A percentile compares a stretch with the other conserved stretches of the same genome.
Evolutionary conservation across 2,113 vertebrate species (phyloP).

Genomic region (Corythoichthys haematopterus): DNA sequence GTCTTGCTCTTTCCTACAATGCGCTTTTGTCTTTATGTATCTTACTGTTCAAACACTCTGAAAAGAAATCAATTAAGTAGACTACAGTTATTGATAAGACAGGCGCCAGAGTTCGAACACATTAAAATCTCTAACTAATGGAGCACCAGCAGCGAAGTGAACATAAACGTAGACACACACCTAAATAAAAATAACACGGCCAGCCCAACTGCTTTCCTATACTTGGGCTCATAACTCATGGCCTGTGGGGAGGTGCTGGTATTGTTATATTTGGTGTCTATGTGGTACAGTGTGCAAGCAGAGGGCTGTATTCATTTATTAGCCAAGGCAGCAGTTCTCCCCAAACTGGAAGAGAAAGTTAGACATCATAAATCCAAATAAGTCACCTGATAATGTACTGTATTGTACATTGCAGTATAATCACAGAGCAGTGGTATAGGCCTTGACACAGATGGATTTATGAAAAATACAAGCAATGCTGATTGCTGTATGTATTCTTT

Average conservation of each 20-base stretch:
- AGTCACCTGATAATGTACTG: slow-evolving; percentile 63
- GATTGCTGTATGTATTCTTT: slow-evolving; percentile 37
- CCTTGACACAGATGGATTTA: slow-evolving; percentile 29
- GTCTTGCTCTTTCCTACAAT: slow-evolving; percentile 25
- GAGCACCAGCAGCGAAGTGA: slow-evolving; percentile 11
- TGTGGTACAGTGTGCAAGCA: slow-evolving; percentile 43
- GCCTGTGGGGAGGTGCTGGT: slow-evolving; percentile 55
- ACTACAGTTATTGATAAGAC: slow-evolving; percentile 64
- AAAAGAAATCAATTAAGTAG: slow-evolving; percentile 67
- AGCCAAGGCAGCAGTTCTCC: slow-evolving; percentile 64
- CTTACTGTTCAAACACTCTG: slow-evolving; percentile 47
- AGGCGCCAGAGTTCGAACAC: slow-evolving; percentile 48
- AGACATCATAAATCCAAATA: slow-evolving; percentile 69
- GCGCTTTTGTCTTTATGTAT: slow-evolving; percentile 46
- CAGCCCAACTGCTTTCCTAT: slow-evolving; percentile 57
- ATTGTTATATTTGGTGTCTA: slow-evolving; percentile 63
- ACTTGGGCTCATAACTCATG: slow-evolving; percentile 65
- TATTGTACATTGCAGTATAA: slow-evolving; percentile 48
- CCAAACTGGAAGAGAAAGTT: slow-evolving; percentile 69
- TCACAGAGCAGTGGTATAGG: slow-evolving; percentile 33
- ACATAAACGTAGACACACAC: slow-evolving; percentile 18
- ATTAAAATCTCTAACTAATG: slow-evolving; percentile 59
- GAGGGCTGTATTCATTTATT: slow-evolving; percentile 70
- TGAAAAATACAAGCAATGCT: slow-evolving; percentile 44
- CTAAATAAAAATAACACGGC: slow-evolving; percentile 17